Evolutionary conservation across 1,140 invertebrate species (phyloP).

Genomic region (Bilobella aurantiaca): DNA sequence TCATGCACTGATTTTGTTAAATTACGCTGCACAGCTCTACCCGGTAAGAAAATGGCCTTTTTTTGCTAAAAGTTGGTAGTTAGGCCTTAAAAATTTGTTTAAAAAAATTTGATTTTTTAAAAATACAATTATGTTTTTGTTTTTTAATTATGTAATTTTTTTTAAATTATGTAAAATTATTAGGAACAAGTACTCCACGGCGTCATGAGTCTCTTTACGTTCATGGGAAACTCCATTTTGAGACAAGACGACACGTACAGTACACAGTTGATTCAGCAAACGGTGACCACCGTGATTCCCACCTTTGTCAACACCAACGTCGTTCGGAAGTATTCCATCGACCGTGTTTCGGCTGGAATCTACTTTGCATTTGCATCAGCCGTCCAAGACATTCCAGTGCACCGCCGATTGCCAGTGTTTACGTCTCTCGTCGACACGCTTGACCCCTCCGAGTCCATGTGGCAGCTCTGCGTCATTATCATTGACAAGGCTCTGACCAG

Average conservation of each 20-base stretch:
- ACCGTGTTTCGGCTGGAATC: conserved; percentile 46
- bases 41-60: conserved; percentile 47
- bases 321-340: conserved; percentile 2
- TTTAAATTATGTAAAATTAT: not conserved
- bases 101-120: not conserved
- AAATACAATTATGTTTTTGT: not conserved
- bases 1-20: conserved; percentile 71
- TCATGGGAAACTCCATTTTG: conserved; percentile 81
- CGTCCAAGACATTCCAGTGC: conserved; percentile 76
- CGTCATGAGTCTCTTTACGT: conserved; percentile 90
- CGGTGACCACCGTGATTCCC: conserved; percentile 80
- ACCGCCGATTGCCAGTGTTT: conserved; percentile 69
- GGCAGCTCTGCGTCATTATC: conserved; percentile 44
- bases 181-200: conserved; percentile 72
- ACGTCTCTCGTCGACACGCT: conserved; percentile 64
- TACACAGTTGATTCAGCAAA: conserved; percentile 81
- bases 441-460: conserved; percentile 57
- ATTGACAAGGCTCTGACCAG: conserved; percentile 31
- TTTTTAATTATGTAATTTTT: not conserved
- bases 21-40: conserved; percentile 59
- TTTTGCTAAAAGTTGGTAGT: too few relatives aligned
- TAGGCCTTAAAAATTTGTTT: too few relatives aligned
- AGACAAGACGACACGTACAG: conserved; percentile 87
- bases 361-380: conserved; percentile 82
- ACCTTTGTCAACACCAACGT: conserved; percentile 52